Evolutionary conservation across 1,140 invertebrate genomes (phyloP).

Genomic region (Rhopalosiphum maidis): DNA sequence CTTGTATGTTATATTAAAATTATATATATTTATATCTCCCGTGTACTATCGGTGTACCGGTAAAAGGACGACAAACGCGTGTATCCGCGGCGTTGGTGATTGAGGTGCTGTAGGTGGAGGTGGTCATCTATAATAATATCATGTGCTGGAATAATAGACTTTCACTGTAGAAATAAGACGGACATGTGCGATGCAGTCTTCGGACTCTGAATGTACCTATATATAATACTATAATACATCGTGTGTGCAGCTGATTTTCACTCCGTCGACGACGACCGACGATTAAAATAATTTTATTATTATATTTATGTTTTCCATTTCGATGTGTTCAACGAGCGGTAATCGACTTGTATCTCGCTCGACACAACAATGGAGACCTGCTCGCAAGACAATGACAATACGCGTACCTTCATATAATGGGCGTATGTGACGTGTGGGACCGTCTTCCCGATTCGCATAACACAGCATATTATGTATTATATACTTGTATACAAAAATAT

Average conservation of each 20-base stretch:
- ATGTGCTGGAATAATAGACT: neutral
- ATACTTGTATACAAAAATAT: neutral
- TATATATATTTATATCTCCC: too few relatives aligned
- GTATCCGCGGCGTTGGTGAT: neutral
- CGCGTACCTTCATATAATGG: neutral
- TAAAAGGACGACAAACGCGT: neutral
- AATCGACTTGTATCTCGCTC: conserved; percentile 4
- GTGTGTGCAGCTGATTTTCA: neutral
- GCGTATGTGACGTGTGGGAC: neutral
- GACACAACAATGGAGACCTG: neutral
- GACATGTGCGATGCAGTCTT: conserved; percentile 2
- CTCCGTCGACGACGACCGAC: neutral
- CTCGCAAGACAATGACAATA: neutral
- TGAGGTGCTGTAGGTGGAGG: neutral
- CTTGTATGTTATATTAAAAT: neutral
- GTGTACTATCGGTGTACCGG: neutral
- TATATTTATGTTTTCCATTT: conserved; percentile 24
- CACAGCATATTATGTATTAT: neutral
- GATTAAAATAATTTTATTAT: conserved; percentile 16
- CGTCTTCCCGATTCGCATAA: conserved; percentile 12
- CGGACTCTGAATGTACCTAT: neutral
- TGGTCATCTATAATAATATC: neutral
- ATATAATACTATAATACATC: neutral
- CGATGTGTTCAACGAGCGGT: conserved; percentile 8
- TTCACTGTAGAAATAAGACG: conserved; percentile 15